Percentiles rank a stretch among this genome's conserved stretches.
These are phyloP conservation scores for Strix aluco DNA, from an alignment of 2,113 vertebrate species.

Conservation along the genomic window DNA sequence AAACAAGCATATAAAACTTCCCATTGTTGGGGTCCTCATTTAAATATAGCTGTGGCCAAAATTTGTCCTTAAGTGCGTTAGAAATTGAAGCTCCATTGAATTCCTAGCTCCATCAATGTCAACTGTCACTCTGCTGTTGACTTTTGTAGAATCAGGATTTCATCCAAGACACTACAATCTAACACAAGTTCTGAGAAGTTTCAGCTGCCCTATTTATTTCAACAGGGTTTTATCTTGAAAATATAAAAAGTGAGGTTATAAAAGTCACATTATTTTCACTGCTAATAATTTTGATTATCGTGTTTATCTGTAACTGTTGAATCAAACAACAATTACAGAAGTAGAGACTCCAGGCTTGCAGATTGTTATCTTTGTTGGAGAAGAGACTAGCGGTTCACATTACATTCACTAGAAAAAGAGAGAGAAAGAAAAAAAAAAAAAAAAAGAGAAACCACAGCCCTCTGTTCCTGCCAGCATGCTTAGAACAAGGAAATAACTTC, in stretches of 20 bases:
- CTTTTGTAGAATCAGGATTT: not conserved
- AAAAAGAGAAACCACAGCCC: not conserved
- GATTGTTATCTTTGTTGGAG: not conserved
- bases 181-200: not conserved
- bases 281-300: not conserved
- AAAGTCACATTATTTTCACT: not conserved
- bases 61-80: fast-evolving
- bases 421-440: not conserved
- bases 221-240: not conserved
- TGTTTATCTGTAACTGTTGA: not conserved
- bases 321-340: not conserved
- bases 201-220: not conserved
- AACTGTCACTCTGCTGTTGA: not conserved
- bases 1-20: not conserved
- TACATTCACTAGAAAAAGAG: not conserved
- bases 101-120: not conserved
- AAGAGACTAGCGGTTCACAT: not conserved
- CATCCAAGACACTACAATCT: not conserved
- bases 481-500: not conserved
- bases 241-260: not conserved
- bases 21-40: not conserved
- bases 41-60: not conserved
- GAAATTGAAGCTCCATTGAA: not conserved
- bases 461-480: not conserved
- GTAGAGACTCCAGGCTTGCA: not conserved